phyloP scores from a whole-genome alignment of 2,888 invertebrate species.

The Neuroscelio doddi region DNA sequence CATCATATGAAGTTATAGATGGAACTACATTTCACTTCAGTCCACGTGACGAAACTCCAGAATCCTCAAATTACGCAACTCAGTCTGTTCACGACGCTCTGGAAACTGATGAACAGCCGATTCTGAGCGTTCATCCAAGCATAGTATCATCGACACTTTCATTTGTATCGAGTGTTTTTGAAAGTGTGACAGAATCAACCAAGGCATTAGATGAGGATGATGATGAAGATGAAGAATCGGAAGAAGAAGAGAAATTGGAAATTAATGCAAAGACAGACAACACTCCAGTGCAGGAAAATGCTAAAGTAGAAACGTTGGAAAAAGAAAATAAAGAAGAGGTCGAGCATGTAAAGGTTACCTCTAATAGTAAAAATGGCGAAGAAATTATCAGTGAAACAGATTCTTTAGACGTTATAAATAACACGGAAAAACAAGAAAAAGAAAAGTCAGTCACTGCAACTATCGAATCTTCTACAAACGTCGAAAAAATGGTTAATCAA shows the following conservation, averaged over 20 bases:
- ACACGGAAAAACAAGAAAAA: too few relatives aligned
- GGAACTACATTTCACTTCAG: conserved; percentile 76
- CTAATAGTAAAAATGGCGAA: too few relatives aligned
- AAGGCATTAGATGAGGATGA: conserved; percentile 17
- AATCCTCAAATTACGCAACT: conserved; percentile 42
- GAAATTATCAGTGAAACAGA: too few relatives aligned
- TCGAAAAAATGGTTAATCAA: too few relatives aligned
- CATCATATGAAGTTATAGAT: conserved; percentile 75
- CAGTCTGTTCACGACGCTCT: conserved; percentile 12
- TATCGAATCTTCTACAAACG: too few relatives aligned
- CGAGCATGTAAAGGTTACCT: too few relatives aligned
- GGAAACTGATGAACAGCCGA: conserved; percentile 46
- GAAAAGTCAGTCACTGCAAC: too few relatives aligned
- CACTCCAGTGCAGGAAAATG: too few relatives aligned
- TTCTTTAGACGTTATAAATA: too few relatives aligned
- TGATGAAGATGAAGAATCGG: conserved; percentile 2
- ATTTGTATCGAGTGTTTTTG: conserved; percentile 28
- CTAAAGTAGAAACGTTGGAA: too few relatives aligned
- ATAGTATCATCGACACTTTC: conserved; percentile 43
- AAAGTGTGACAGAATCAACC: conserved; percentile 12
- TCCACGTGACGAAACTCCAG: conserved; percentile 31
- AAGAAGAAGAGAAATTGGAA: conserved; percentile 16
- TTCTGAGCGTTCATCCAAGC: conserved; percentile 52
- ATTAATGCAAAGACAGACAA: conserved; percentile 42
- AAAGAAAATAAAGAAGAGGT: too few relatives aligned